Conservation (phyloP, 1,140 invertebrate species). For the Meloidogyne floridensis region DNA sequence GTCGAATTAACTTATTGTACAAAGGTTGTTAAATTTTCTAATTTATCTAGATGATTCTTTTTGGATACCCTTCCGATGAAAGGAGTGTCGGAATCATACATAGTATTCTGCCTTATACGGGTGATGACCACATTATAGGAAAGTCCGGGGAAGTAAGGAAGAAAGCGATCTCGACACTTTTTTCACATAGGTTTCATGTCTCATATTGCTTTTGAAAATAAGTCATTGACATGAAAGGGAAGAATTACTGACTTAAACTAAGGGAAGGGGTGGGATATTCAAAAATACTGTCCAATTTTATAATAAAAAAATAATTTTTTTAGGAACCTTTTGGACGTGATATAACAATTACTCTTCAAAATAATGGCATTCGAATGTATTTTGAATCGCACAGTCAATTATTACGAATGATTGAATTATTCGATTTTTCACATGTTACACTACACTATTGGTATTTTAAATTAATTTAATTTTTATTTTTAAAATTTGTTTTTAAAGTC, state of each 20-base stretch:
- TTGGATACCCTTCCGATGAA: too few species aligned
- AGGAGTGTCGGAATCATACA: too few species aligned
- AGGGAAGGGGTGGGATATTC: too few species aligned
- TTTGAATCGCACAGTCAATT: conserved; percentile 56
- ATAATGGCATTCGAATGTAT: conserved; percentile 58
- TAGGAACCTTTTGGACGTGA: conserved; percentile 61
- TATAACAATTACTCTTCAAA: conserved; percentile 56
- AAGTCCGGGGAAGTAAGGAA: too few species aligned
- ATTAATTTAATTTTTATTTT: conserved; percentile 16
- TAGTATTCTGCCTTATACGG: too few species aligned
- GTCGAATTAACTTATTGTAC: conserved; percentile 60
- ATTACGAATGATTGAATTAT: conserved; percentile 62
- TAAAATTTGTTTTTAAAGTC: conserved; percentile 42
- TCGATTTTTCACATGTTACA: conserved; percentile 58
- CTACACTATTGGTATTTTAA: conserved; percentile 49
- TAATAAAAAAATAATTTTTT: background rate
- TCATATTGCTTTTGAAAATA: too few species aligned
- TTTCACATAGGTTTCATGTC: too few species aligned
- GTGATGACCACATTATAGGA: too few species aligned
- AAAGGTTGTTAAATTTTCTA: conserved; percentile 45
- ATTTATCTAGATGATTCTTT: background rate
- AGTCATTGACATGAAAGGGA: too few species aligned
- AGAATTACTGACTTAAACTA: too few species aligned
- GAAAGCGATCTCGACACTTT: too few species aligned
- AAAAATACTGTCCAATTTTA: too few species aligned